Percentiles rank a stretch among this genome's conserved stretches.
These are phyloP conservation scores for Prenolepis imparis DNA, from an alignment of 2,888 invertebrate species.

Conservation along the genomic window DNA sequence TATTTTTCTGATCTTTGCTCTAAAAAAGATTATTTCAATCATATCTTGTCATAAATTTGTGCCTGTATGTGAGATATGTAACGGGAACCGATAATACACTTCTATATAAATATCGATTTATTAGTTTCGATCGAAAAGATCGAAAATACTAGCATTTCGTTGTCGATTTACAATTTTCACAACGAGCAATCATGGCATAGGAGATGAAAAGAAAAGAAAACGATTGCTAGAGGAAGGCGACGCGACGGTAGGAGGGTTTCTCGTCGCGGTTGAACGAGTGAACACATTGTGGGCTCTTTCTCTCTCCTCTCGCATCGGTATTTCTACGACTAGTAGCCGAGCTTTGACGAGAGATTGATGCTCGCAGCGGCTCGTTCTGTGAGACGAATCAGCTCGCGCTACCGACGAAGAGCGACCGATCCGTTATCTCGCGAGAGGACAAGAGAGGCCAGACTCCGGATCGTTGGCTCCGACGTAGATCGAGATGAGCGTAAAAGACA, in stretches of 20 bases:
- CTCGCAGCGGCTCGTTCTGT: slow-evolving; percentile 69
- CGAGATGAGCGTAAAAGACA: slow-evolving; percentile 51
- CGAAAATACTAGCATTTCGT: not conserved
- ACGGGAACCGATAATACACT: not conserved
- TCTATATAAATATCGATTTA: not conserved
- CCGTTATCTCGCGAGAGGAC: slow-evolving; percentile 42
- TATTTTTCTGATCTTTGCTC: not conserved
- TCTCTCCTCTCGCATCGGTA: slow-evolving; percentile 76
- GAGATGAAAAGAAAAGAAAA: slow-evolving; percentile 17
- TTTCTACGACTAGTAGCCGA: slow-evolving; percentile 83
- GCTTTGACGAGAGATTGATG: slow-evolving; percentile 86
- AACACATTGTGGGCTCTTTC: slow-evolving; percentile 64
- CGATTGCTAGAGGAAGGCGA: slow-evolving; percentile 17
- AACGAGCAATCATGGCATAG: slow-evolving; percentile 2
- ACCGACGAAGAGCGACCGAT: slow-evolving; percentile 53
- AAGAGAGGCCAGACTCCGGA: slow-evolving; percentile 44
- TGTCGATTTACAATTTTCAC: slow-evolving; percentile 44
- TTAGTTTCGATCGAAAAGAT: slow-evolving; percentile 6
- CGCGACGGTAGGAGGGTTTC: slow-evolving; percentile 42
- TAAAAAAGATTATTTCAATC: not conserved
- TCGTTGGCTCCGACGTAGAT: slow-evolving; percentile 49
- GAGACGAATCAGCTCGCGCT: slow-evolving; percentile 76
- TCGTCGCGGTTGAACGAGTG: slow-evolving; percentile 45
- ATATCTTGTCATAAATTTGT: not conserved
- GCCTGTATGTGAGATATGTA: not conserved